A percentile compares a stretch with the other conserved stretches of the same genome.
Evolutionary conservation across 2,888 invertebrate genomes (phyloP).

Genomic region (Dryobotodes eremita): DNA sequence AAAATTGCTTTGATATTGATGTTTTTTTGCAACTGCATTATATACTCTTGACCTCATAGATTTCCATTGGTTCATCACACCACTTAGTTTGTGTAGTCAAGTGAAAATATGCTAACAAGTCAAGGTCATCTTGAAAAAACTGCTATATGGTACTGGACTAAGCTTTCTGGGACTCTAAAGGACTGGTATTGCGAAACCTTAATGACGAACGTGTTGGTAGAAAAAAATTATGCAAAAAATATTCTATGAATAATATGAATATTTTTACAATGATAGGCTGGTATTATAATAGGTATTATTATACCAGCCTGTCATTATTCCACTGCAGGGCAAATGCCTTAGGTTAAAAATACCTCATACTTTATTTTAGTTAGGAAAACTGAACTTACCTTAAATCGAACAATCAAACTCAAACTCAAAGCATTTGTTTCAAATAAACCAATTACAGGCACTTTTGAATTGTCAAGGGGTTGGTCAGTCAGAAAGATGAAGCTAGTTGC

Average conservation of each 20-base stretch:
- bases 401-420: too few species aligned
- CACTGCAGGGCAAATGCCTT: background rate
- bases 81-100: slow-evolving; percentile 40
- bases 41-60: slow-evolving; percentile 42
- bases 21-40: slow-evolving; percentile 20
- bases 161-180: too few species aligned
- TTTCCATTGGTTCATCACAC: slow-evolving; percentile 38
- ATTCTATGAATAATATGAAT: background rate
- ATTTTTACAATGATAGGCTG: background rate
- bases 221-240: background rate
- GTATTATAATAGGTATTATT: background rate
- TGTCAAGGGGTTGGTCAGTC: too few species aligned
- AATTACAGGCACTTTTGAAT: too few species aligned
- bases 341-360: background rate
- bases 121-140: slow-evolving; percentile 45
- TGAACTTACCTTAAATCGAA: background rate
- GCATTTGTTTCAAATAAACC: too few species aligned
- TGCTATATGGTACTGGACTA: slow-evolving; percentile 16
- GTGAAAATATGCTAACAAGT: slow-evolving; percentile 43
- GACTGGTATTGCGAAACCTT: slow-evolving; percentile 8
- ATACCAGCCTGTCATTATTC: background rate
- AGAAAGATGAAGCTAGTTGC: too few species aligned
- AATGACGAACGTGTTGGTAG: background rate
- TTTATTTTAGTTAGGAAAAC: background rate
- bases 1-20: slow-evolving; percentile 28